Evolutionary conservation across 2,113 vertebrate genomes (phyloP).

Genomic region (Corvus cornix): DNA sequence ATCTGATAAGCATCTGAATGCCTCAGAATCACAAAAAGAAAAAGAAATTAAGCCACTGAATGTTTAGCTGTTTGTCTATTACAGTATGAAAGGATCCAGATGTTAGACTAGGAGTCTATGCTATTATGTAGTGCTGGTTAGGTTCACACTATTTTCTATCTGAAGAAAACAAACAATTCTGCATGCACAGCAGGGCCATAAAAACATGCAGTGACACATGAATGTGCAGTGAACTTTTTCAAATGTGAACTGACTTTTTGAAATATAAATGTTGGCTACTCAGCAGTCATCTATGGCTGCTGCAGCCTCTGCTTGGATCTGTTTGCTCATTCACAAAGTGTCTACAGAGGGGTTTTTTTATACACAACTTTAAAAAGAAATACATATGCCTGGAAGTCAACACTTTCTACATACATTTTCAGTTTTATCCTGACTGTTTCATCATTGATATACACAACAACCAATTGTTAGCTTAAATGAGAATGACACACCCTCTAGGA

Average conservation of each 20-base stretch:
- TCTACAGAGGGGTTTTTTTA: background rate
- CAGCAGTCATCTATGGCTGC: background rate
- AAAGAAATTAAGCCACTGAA: conserved; percentile 49
- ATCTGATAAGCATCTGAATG: conserved; percentile 39
- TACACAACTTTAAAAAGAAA: background rate
- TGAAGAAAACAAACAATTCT: conserved; percentile 50
- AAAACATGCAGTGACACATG: conserved; percentile 59
- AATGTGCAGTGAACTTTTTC: conserved; percentile 49
- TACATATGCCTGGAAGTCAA: background rate
- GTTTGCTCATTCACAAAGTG: background rate
- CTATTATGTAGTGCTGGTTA: background rate
- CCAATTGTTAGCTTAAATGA: background rate
- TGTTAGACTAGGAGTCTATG: background rate
- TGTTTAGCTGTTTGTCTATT: conserved; percentile 38
- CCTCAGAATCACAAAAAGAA: conserved; percentile 14
- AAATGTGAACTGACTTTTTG: background rate
- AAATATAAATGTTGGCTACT: conserved; percentile 15
- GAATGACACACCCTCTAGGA: background rate
- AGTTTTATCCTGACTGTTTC: background rate
- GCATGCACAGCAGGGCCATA: conserved; percentile 39
- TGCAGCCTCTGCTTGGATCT: background rate
- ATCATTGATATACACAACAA: background rate
- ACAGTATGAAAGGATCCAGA: conserved; percentile 38
- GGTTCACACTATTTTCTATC: conserved; percentile 7
- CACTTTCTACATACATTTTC: background rate